Conservation (phyloP, 2,113 vertebrate genomes). For the Saguinus midas region DNA sequence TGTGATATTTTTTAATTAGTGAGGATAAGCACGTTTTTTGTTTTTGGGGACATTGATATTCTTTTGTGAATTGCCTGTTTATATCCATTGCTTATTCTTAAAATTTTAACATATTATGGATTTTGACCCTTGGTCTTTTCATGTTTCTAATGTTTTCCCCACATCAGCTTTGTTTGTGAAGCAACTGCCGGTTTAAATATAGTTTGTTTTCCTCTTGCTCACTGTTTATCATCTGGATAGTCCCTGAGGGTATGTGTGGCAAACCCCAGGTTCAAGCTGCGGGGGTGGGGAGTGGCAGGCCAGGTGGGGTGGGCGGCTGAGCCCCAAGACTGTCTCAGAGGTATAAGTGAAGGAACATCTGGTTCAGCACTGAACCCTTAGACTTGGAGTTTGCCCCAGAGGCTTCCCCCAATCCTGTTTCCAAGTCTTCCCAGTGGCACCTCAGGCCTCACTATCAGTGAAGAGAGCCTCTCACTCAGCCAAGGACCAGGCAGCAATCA, state of each 20-base stretch:
- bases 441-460: neutral
- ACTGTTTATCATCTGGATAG: slow-evolving; percentile 50
- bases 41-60: neutral
- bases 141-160: slow-evolving; percentile 20
- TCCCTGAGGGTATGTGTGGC: slow-evolving; percentile 24
- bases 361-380: neutral
- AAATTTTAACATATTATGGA: neutral
- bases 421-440: neutral
- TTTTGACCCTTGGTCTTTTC: neutral
- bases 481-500: neutral
- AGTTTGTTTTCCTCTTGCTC: slow-evolving; percentile 69
- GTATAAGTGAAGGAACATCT: neutral
- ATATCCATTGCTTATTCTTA: neutral
- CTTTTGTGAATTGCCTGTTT: neutral
- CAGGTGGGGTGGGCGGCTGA: neutral
- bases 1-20: neutral
- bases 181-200: slow-evolving; percentile 78
- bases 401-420: neutral
- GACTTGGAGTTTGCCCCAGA: neutral
- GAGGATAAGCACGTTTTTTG: neutral
- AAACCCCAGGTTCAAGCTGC: slow-evolving; percentile 7
- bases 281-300: neutral
- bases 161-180: slow-evolving; percentile 54
- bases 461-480: neutral
- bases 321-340: neutral